Base-by-base conservation (phyloP, 2,113 vertebrate genomes). In the Antennarius striatus region DNA sequence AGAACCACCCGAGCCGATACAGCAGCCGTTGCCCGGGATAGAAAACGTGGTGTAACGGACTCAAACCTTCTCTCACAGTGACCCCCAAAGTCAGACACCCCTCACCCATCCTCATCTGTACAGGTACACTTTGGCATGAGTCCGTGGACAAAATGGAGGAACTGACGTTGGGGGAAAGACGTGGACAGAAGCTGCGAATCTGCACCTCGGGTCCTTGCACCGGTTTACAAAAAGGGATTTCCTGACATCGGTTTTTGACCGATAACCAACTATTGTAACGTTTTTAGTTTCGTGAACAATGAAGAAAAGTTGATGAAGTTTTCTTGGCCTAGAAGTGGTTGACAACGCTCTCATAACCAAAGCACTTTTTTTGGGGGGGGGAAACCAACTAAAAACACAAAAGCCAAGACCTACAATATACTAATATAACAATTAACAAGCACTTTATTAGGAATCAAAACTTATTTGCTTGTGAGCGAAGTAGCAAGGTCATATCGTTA, bases 21-120 rank as follows among this genome's bases (percentile, higher is more conserved):
- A 95, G 80, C 93, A 93, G 40, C 96, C 96, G 43, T 90, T 98
- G 36, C 96, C 96, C 0, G 96, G 96, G 1, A 94, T 97, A 0
- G 95, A 97, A 86, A 96, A 97, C 92, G 88, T 96, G 79, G 96
- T 98, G 91, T 99, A 97, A 93, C 84, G 56, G 61, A 56, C 30
- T 16, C 47, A 0, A 5, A 10, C 3, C 47, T 45, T 45, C 46
- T 22, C 36, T 17, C 10, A 54, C 36, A 65, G 50, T 48, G 82
- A 62, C 69, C 66, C n/a, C 66, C n/a, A 66, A 40, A 45, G 2
- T 51, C 55, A 67, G 22, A 52, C 81, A 74, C 39, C 59, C 71
- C 8, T 59, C 68, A 51, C 68, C 55, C 74, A 67, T 50, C 11
- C 75, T 75, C 77, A 82, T 75, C 69, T 84, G 74, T 79, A 91